phyloP scores from a whole-genome alignment of 1,140 invertebrate genomes.

The Limonius californicus region DNA sequence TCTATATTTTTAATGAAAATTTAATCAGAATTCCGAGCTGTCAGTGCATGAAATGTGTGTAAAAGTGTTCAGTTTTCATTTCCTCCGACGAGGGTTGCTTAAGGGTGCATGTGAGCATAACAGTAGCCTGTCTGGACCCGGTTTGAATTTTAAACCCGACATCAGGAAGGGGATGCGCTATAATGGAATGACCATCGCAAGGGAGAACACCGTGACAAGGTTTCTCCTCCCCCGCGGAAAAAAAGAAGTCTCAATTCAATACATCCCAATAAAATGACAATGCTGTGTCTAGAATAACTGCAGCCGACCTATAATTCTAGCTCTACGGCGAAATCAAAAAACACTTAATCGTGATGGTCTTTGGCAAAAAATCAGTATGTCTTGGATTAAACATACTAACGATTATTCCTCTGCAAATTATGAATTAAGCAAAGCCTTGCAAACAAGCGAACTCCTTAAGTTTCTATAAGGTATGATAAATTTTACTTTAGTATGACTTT shows the following conservation, averaged over 20 bases:
- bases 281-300: not conserved
- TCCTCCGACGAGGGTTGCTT: conserved; percentile 33
- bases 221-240: not conserved
- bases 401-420: no score
- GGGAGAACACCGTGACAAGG: conserved; percentile 10
- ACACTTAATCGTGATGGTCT: no score
- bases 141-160: conserved; percentile 18
- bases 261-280: not conserved
- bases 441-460: no score
- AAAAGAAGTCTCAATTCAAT: not conserved
- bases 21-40: conserved; percentile 37
- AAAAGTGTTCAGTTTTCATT: conserved; percentile 37
- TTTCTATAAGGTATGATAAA: no score
- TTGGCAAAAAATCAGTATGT: no score
- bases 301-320: no score
- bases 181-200: conserved; percentile 14
- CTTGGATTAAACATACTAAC: no score
- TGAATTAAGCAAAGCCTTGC: no score
- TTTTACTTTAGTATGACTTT: no score
- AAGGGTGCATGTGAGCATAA: conserved; percentile 32
- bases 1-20: conserved; percentile 40
- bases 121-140: conserved; percentile 17
- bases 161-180: conserved; percentile 13
- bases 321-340: no score
- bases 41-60: conserved; percentile 29